Evolutionary conservation across 2,113 vertebrate genomes (phyloP).

Genomic region (Carollia perspicillata): DNA sequence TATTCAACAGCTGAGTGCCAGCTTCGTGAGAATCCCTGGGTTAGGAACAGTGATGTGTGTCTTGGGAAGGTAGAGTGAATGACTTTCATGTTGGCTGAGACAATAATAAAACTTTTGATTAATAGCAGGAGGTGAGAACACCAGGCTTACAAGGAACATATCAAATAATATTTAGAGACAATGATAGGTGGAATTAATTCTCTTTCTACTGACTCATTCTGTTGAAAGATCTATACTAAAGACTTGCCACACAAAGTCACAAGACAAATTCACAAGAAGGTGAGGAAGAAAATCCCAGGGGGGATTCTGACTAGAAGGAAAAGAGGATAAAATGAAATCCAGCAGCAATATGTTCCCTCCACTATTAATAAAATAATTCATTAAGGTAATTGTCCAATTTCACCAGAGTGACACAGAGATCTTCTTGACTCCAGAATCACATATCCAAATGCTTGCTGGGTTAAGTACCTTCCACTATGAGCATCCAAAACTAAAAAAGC

Average conservation of each 20-base stretch:
- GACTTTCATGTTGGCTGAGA: constrained; percentile 36
- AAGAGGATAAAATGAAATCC: background rate
- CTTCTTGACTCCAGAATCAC: background rate
- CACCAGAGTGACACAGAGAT: background rate
- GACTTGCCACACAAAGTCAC: background rate
- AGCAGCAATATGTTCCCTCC: background rate
- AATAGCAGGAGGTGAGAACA: constrained; percentile 33
- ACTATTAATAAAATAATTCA: background rate
- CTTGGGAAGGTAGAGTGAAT: constrained; percentile 1
- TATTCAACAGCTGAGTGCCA: constrained; percentile 53
- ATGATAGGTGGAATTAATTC: background rate
- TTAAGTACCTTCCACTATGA: background rate
- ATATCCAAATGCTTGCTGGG: background rate
- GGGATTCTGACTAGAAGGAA: background rate
- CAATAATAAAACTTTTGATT: constrained; percentile 57
- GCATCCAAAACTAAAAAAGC: background rate
- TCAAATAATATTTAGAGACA: constrained; percentile 46
- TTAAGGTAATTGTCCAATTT: background rate
- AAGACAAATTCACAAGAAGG: background rate
- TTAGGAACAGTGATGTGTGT: background rate
- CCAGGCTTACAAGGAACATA: background rate
- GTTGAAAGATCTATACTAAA: background rate
- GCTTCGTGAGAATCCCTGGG: constrained; percentile 19
- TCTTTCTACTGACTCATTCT: background rate
- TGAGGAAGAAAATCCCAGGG: background rate